These are phyloP conservation scores for Phorcus lineatus DNA, from an alignment of 2,888 invertebrate species.

Conservation along the genomic window DNA sequence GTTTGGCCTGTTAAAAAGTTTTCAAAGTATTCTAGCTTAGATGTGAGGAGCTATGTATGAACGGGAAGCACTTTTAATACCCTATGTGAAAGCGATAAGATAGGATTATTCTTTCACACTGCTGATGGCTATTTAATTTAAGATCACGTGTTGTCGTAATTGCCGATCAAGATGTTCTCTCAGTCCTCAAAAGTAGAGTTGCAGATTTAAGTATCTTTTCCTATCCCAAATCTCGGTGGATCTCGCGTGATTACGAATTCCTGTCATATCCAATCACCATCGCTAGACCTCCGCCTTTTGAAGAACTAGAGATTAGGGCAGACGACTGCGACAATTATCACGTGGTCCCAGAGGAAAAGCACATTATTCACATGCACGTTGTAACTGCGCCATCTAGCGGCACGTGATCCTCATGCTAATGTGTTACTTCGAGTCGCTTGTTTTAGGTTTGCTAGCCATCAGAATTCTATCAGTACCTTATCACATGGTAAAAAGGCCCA, in stretches of 20 bases:
- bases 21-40: too few relatives aligned
- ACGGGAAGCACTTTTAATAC: too few relatives aligned
- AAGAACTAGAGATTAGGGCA: not conserved
- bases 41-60: too few relatives aligned
- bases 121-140: too few relatives aligned
- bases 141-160: too few relatives aligned
- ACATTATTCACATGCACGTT: constrained; percentile 21
- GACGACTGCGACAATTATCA: constrained; percentile 19
- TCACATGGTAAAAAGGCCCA: constrained; percentile 11
- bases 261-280: constrained; percentile 4
- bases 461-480: constrained; percentile 27
- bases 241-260: constrained; percentile 7
- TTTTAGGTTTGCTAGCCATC: constrained; percentile 9
- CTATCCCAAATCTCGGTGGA: not conserved
- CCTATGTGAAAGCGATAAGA: too few relatives aligned
- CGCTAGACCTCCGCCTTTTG: not conserved
- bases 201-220: too few relatives aligned
- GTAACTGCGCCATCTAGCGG: not conserved
- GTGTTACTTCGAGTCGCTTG: constrained; percentile 12
- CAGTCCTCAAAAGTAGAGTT: too few relatives aligned
- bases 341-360: not conserved
- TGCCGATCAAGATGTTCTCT: too few relatives aligned
- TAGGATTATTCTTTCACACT: too few relatives aligned
- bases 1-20: too few relatives aligned
- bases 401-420: constrained; percentile 18